Conservation (phyloP, 2,113 vertebrate species). For the Oxyura jamaicensis region DNA sequence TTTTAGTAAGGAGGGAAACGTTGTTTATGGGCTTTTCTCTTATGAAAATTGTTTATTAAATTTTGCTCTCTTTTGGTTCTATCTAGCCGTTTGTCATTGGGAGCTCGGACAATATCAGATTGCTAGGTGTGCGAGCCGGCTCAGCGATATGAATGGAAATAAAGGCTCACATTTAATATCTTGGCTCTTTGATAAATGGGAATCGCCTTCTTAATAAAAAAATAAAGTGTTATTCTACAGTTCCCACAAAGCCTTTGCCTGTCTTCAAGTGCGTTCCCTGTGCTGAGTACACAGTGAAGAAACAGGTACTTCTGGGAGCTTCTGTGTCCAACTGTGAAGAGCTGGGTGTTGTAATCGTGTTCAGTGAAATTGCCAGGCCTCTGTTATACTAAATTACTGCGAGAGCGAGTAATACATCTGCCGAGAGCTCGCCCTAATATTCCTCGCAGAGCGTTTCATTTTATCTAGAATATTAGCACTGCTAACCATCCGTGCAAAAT, state of each 20-base stretch:
- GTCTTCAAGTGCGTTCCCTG: background rate
- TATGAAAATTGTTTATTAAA: conserved; percentile 5
- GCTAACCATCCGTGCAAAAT: conserved; percentile 38
- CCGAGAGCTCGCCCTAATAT: background rate
- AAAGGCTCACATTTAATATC: conserved; percentile 26
- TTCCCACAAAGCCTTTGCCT: background rate
- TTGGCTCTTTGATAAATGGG: background rate
- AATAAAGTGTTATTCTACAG: background rate
- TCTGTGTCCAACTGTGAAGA: background rate
- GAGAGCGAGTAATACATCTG: background rate
- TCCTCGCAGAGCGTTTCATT: conserved; percentile 8
- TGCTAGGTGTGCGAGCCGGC: background rate
- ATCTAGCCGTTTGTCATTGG: background rate
- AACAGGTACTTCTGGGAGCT: conserved; percentile 19
- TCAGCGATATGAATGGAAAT: background rate
- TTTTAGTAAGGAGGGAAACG: conserved; percentile 1
- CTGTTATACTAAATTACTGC: background rate
- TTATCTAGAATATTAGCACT: conserved; percentile 23
- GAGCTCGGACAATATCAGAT: background rate
- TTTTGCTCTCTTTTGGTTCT: background rate
- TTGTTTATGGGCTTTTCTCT: conserved; percentile 33
- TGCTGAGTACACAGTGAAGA: background rate
- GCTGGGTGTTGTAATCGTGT: background rate
- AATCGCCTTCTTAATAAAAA: background rate
- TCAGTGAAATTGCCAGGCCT: conserved; percentile 1